These are phyloP conservation scores for Pangasius krempfi DNA, from an alignment of 2,797 vertebrate species.

Conservation along the genomic window DNA sequence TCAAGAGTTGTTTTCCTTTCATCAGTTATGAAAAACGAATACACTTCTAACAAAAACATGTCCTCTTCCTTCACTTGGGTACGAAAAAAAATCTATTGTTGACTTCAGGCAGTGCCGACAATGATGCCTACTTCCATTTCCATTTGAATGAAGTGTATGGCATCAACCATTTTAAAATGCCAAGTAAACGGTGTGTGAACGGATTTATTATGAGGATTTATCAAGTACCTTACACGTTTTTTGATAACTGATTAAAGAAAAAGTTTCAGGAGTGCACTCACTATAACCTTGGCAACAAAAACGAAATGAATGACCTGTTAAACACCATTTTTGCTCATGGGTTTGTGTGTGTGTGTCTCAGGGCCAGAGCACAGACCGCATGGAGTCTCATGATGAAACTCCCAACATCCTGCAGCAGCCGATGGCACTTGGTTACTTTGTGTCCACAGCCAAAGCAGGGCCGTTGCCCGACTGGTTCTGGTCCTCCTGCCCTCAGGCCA, in stretches of 20 bases:
- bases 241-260: not conserved
- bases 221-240: not conserved
- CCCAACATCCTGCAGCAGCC: conserved; percentile 97
- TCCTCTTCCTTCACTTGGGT: not conserved
- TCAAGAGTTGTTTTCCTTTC: not conserved
- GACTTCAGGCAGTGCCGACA: not conserved
- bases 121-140: not conserved
- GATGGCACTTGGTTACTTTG: conserved; percentile 94
- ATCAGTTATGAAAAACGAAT: not conserved
- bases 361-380: conserved; percentile 93
- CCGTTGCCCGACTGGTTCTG: conserved; percentile 98
- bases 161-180: not conserved
- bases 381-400: conserved; percentile 96
- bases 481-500: conserved; percentile 97
- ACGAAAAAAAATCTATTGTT: not conserved
- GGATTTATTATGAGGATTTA: not conserved
- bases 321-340: not conserved
- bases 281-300: not conserved
- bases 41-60: too few relatives aligned
- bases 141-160: not conserved
- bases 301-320: not conserved
- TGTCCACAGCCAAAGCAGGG: conserved; percentile 96
- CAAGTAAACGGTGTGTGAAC: not conserved
- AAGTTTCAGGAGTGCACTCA: too few relatives aligned
- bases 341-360: conserved; percentile 52